Percentiles rank a stretch among this genome's conserved stretches.
Conservation (phyloP, 2,113 vertebrate genomes). For the Anolis carolinensis region DNA sequence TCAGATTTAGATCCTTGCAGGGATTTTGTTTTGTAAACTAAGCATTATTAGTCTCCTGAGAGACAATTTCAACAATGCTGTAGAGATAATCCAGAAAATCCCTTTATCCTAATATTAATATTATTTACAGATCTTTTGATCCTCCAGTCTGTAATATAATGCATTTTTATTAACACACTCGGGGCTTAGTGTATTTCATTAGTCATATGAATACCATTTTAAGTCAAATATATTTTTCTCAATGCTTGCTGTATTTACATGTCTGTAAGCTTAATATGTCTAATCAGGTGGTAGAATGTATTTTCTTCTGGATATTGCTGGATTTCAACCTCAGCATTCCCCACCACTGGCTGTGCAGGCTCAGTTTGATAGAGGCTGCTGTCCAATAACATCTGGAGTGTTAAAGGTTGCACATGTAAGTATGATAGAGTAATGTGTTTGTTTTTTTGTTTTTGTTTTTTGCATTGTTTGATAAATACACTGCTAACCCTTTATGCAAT, state of each 20-base stretch:
- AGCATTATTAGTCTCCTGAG: constrained; percentile 29
- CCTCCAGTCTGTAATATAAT: constrained; percentile 44
- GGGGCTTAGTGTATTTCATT: constrained; percentile 22
- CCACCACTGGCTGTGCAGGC: too few species aligned
- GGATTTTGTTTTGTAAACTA: constrained; percentile 33
- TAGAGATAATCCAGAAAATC: constrained; percentile 39
- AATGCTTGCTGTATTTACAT: neutral
- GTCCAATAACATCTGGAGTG: too few species aligned
- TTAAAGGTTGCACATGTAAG: too few species aligned
- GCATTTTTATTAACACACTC: constrained; percentile 51
- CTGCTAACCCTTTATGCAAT: neutral
- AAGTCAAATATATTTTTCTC: constrained; percentile 2
- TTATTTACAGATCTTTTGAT: constrained; percentile 46
- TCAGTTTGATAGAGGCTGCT: too few species aligned
- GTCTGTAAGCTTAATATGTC: neutral
- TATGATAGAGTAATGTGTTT: neutral
- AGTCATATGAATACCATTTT: constrained; percentile 9
- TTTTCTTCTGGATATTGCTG: neutral
- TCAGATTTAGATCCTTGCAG: neutral
- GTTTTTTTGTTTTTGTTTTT: too few species aligned
- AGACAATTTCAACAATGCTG: neutral
- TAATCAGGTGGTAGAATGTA: neutral
- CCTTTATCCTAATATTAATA: constrained; percentile 44
- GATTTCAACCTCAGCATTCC: too few species aligned
- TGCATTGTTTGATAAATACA: neutral